Conservation (phyloP, 2,113 vertebrate genomes). For the rabbit (Oryctolagus cuniculus) region DNA sequence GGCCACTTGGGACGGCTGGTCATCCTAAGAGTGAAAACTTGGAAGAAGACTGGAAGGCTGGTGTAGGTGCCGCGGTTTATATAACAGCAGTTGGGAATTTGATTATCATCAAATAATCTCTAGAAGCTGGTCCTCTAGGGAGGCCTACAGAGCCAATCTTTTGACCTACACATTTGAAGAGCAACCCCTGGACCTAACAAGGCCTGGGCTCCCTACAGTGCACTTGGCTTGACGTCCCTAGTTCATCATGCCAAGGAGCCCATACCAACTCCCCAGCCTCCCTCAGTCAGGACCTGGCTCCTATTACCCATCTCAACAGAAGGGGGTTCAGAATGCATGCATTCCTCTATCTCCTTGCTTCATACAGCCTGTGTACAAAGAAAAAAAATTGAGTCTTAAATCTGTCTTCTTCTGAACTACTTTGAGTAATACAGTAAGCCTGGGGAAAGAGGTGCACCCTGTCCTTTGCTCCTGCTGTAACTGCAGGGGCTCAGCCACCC, state of each 20-base stretch:
- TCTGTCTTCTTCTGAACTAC: not conserved
- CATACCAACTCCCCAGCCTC: not conserved
- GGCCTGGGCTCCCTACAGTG: not conserved
- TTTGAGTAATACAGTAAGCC: not conserved
- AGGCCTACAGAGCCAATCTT: conserved; percentile 29
- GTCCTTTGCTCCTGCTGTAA: not conserved
- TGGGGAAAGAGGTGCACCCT: not conserved
- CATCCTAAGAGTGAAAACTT: not conserved
- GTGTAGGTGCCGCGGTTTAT: not conserved
- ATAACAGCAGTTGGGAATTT: not conserved
- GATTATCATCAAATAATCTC: not conserved
- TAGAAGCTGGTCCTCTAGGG: not conserved
- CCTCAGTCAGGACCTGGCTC: not conserved
- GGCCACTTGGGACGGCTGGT: not conserved
- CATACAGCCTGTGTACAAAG: not conserved
- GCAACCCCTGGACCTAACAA: not conserved
- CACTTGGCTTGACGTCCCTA: not conserved
- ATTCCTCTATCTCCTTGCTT: not conserved
- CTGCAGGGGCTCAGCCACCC: not conserved
- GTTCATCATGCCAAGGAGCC: not conserved
- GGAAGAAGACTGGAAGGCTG: not conserved
- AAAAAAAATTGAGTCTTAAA: not conserved
- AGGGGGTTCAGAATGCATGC: not conserved
- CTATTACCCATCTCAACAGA: not conserved
- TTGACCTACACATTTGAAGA: not conserved